phyloP scores from a whole-genome alignment of 2,797 vertebrate species.

The Lagorchestes hirsutus region DNA sequence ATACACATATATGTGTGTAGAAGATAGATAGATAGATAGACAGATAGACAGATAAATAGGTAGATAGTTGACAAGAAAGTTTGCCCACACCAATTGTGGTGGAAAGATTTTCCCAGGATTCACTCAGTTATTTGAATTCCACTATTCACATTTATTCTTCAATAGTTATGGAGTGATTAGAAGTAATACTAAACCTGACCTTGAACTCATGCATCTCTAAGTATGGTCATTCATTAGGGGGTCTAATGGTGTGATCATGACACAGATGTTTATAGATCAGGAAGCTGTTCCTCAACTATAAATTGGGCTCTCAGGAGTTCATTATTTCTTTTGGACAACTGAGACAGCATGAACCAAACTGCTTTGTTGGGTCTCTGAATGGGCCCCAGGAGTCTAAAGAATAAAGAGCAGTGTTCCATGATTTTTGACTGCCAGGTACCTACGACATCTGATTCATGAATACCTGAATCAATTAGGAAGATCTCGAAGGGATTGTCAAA shows the following conservation, averaged over 20 bases:
- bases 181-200: slow-evolving; percentile 27
- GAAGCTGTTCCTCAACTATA: not conserved
- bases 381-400: slow-evolving; percentile 1
- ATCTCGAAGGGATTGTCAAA: not conserved
- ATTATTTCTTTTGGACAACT: slow-evolving; percentile 20
- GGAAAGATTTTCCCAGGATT: not conserved
- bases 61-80: slow-evolving; percentile 21
- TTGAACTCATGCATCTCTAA: not conserved
- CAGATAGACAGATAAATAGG: too few species aligned
- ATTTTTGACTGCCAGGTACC: not conserved
- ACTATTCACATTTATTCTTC: slow-evolving; percentile 39
- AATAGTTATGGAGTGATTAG: slow-evolving; percentile 35
- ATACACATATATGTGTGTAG: too few species aligned
- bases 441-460: not conserved
- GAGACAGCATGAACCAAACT: not conserved
- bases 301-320: slow-evolving; percentile 4
- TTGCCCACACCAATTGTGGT: not conserved
- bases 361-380: not conserved
- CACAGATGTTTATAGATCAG: not conserved
- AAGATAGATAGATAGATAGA: too few species aligned
- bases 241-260: slow-evolving; percentile 7
- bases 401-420: not conserved
- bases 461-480: not conserved
- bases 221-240: not conserved
- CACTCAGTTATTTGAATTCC: slow-evolving; percentile 34